Conservation (phyloP, 2,888 invertebrate species). For the Congeria kusceri region DNA sequence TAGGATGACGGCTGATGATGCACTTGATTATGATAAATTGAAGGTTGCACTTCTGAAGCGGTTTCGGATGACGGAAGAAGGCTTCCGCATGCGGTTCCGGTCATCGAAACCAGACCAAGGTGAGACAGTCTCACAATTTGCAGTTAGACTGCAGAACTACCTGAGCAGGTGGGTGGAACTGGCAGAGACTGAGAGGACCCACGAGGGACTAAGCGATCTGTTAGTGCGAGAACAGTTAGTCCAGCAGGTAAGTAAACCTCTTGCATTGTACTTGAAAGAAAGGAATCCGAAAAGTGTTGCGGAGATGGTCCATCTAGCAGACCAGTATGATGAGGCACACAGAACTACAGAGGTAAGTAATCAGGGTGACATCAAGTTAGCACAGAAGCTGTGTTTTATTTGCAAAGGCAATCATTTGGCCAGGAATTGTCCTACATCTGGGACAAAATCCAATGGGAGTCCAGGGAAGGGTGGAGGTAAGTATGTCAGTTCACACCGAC, state of each 20-base stretch:
- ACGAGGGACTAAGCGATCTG: background rate
- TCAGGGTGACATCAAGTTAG: background rate
- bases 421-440: background rate
- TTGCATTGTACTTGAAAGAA: background rate
- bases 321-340: slow-evolving; percentile 39
- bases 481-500: too few relatives aligned
- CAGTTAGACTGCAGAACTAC: background rate
- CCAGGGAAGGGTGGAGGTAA: too few relatives aligned
- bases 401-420: background rate
- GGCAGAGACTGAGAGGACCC: background rate
- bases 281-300: slow-evolving; percentile 41
- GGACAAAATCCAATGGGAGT: background rate
- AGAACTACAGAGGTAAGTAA: background rate
- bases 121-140: slow-evolving; percentile 1
- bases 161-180: background rate
- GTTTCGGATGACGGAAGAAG: slow-evolving; percentile 5
- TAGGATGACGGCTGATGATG: slow-evolving; percentile 2
- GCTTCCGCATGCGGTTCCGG: background rate
- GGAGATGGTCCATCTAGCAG: slow-evolving; percentile 28
- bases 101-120: background rate
- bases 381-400: background rate
- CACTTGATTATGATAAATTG: slow-evolving; percentile 1
- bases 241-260: background rate
- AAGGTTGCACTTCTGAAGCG: background rate
- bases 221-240: background rate